Base-by-base conservation (phyloP, 1,140 invertebrate species). In the Homalodisca vitripennis region DNA sequence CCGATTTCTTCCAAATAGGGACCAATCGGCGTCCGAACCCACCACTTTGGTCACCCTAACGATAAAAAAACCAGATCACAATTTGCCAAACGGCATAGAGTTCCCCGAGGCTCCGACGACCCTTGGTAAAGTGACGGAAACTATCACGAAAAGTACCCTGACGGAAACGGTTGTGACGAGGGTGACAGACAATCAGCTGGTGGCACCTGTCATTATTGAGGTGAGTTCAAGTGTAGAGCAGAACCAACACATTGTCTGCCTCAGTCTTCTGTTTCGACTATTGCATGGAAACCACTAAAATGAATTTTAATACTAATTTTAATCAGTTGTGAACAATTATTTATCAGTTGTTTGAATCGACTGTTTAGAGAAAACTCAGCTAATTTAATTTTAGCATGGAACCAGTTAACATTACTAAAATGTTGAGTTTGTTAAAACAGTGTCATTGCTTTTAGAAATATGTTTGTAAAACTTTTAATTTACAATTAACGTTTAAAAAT, bases 141-240 rank as follows among this genome's bases (percentile, higher is more conserved):
- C 89, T 79, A 92, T 95, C 84, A 95, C 93, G 78, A 95, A 94
- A 86, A 94, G 92, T 77, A 95, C 93, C 67, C 91, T 94, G 82
- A 95, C 93, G 74, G 94, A 96, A 84, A 96, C 93, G 55, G 92
- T 93, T 72, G 93, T 95, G 79, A 96, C 93, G 71, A 85, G 94
- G 74, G 87, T 95, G 79, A 97, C 94, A 71, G 92, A 96, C 81
- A 97, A 97, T 85, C 86, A 91, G 77, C 85, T 92, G 81, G 84
- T 89, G 75, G 85, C 86, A 78, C 90, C 92, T 75, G 84, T 94
- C 75, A 90, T 94, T 80, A 89, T 90, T 78, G 93, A 95, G 92
- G 94, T 96, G 86, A 80, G 82, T 82, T 69, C 27, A 6, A 34
- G 34, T 48, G 32, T 47, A 63, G 51, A 55, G 46, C 57, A 67